These are phyloP conservation scores for Nymphalis c-album DNA, from an alignment of 2,888 invertebrate genomes.

Conservation along the genomic window DNA sequence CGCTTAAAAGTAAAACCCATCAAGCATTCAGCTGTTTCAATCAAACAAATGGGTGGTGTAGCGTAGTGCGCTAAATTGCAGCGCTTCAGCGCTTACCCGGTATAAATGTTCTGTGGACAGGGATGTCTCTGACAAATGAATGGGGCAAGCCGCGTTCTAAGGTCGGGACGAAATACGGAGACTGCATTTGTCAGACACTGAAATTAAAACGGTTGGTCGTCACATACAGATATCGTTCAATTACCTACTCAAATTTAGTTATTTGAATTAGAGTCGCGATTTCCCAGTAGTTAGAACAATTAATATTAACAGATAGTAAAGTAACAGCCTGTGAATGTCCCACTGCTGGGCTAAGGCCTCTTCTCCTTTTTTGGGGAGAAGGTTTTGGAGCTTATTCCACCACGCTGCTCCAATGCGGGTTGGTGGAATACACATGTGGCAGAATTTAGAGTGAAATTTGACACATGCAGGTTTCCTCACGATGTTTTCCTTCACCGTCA, in stretches of 20 bases:
- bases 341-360: too few relatives aligned
- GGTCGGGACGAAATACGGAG: constrained; percentile 25
- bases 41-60: constrained; percentile 51
- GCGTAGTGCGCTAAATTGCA: constrained; percentile 44
- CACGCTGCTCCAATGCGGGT: too few relatives aligned
- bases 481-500: too few relatives aligned
- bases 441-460: too few relatives aligned
- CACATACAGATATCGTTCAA: constrained; percentile 3
- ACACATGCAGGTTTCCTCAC: too few relatives aligned
- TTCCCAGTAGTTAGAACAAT: too few relatives aligned
- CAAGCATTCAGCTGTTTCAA: constrained; percentile 44
- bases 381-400: too few relatives aligned
- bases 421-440: too few relatives aligned
- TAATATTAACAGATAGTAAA: too few relatives aligned
- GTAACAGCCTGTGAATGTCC: too few relatives aligned
- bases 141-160: constrained; percentile 29
- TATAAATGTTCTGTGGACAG: constrained; percentile 43
- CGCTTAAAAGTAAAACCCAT: constrained; percentile 41
- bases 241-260: background rate
- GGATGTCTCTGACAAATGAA: constrained; percentile 47
- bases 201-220: constrained; percentile 16
- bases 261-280: too few relatives aligned
- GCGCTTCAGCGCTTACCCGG: constrained; percentile 44
- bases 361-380: too few relatives aligned
- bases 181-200: constrained; percentile 17